phyloP scores from a whole-genome alignment of 1,140 invertebrate species.

The Drosophila paulistorum region DNA sequence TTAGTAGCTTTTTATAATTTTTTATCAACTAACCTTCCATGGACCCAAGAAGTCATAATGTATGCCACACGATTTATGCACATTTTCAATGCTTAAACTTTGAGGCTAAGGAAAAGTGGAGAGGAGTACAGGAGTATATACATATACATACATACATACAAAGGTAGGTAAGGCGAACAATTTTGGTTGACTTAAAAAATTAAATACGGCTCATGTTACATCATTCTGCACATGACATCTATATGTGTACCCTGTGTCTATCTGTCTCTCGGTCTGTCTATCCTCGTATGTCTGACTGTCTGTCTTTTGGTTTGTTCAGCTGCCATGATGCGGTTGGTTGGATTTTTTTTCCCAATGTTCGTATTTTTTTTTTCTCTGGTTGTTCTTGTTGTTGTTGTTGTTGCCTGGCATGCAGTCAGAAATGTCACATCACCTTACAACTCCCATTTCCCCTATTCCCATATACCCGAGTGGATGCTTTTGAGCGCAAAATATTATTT shows the following conservation, averaged over 20 bases:
- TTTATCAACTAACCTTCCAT: constrained; percentile 8
- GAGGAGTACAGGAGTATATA: background rate
- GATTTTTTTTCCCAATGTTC: constrained; percentile 1
- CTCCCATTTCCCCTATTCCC: constrained; percentile 10
- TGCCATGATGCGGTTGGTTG: constrained; percentile 37
- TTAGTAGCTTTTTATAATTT: constrained; percentile 8
- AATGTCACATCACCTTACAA: constrained; percentile 64
- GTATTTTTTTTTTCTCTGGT: constrained; percentile 31
- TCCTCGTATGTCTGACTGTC: constrained; percentile 19
- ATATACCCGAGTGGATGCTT: constrained; percentile 1
- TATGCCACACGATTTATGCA: constrained; percentile 46
- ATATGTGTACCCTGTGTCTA: constrained; percentile 12
- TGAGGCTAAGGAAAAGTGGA: background rate
- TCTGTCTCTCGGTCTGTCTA: constrained; percentile 18
- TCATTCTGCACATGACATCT: constrained; percentile 69
- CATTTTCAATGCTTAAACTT: constrained; percentile 48
- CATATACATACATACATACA: too few relatives aligned
- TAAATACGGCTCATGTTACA: constrained; percentile 59
- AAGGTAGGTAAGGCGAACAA: constrained; percentile 8
- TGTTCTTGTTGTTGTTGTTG: constrained; percentile 11
- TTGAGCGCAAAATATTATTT: constrained; percentile 75
- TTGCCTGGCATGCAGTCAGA: constrained; percentile 68
- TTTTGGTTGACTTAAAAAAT: constrained; percentile 70
- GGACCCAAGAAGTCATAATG: constrained; percentile 4
- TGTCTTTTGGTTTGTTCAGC: constrained; percentile 22